A percentile compares a stretch with the other conserved stretches of the same genome.
These are phyloP conservation scores for Etheostoma nigrum DNA, from an alignment of 2,797 vertebrate species.

Conservation along the genomic window DNA sequence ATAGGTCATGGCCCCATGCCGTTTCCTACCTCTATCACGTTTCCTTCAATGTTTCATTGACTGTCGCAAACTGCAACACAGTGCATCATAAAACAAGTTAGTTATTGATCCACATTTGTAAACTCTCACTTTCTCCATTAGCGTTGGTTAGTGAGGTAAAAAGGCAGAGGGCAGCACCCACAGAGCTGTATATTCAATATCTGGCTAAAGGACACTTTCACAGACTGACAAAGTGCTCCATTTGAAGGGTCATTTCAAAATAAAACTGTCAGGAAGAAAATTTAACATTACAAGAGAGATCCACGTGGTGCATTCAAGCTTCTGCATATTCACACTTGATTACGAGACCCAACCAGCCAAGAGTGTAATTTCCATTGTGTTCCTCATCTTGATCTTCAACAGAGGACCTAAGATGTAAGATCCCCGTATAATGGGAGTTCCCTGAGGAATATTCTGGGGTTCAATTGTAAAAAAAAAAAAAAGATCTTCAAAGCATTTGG, in stretches of 20 bases:
- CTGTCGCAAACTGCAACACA: background rate
- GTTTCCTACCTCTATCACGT: conserved; percentile 32
- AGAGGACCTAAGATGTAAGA: background rate
- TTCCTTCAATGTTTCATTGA: conserved; percentile 1
- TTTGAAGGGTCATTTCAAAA: no score
- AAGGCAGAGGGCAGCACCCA: no score
- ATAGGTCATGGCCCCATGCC: conserved; percentile 51
- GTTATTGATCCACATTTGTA: background rate
- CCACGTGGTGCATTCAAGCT: no score
- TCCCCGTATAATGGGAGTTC: background rate
- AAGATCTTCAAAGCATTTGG: conserved; percentile 44
- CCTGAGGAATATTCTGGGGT: background rate
- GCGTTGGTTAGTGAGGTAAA: background rate
- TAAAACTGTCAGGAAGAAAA: no score
- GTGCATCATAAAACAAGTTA: background rate
- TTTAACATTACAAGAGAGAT: no score
- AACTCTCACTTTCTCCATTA: background rate
- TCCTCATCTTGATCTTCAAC: background rate
- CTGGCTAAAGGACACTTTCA: no score
- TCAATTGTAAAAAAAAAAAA: conserved; percentile 2
- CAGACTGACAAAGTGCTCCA: no score
- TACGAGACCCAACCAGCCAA: no score
- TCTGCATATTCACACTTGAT: no score
- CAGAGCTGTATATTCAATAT: no score
- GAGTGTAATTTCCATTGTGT: no score